Percentiles rank a stretch among this genome's conserved stretches.
phyloP scores from a whole-genome alignment of 2,797 vertebrate species.

The Mormyrops attenuatus region DNA sequence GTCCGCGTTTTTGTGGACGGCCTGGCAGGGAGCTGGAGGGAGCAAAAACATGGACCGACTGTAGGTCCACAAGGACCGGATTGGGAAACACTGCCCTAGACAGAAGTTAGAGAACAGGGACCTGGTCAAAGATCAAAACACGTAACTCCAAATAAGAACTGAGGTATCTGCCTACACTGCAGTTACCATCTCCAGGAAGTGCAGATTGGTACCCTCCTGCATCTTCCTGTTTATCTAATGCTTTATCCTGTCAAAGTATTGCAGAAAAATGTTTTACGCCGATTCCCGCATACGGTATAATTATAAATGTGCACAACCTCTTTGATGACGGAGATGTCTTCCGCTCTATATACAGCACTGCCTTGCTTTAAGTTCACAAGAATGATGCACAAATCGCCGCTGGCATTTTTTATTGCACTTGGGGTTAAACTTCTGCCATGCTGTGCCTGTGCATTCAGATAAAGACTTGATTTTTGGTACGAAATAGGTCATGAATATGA shows the following conservation, averaged over 20 bases:
- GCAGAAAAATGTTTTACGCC: not conserved
- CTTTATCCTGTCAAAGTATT: not conserved
- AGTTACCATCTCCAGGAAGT: not conserved
- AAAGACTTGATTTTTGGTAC: not conserved
- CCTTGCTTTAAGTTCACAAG: not conserved
- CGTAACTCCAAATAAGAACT: not conserved
- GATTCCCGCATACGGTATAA: not conserved
- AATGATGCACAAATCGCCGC: not conserved
- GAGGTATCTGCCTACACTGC: not conserved
- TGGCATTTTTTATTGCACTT: not conserved
- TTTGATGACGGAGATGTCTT: not conserved
- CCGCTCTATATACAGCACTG: not conserved
- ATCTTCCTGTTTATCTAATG: not conserved
- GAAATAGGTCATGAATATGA: not conserved
- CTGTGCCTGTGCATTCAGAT: not conserved
- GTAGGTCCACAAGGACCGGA: not conserved
- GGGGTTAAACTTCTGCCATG: not conserved
- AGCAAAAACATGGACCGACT: not conserved
- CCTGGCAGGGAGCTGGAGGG: not conserved
- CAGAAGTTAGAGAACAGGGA: not conserved
- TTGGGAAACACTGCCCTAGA: not conserved
- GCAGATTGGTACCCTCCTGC: not conserved
- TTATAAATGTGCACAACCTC: not conserved
- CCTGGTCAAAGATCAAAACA: not conserved
- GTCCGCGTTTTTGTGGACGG: not conserved